Conservation (phyloP, 1,140 invertebrate genomes). For the Listronotus bonariensis region DNA sequence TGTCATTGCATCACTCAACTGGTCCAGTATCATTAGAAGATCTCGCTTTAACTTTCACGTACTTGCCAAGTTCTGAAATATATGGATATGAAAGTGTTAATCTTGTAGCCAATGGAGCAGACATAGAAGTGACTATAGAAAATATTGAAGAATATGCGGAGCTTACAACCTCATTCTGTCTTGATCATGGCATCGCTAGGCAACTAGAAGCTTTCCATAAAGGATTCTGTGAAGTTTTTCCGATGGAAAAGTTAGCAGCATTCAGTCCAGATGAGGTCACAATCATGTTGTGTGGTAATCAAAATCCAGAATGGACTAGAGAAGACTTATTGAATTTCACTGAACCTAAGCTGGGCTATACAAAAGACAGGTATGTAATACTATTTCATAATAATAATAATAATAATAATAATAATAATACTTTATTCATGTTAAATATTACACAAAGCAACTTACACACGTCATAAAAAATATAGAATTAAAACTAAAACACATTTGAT, state of each 20-base stretch:
- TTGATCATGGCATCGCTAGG: conserved; percentile 85
- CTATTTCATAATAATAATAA: no score
- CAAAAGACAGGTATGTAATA: conserved; percentile 81
- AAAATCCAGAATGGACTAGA: conserved; percentile 92
- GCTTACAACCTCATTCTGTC: conserved; percentile 80
- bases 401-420: no score
- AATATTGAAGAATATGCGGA: conserved; percentile 95
- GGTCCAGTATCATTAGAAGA: conserved; percentile 76
- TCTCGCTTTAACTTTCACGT: conserved; percentile 83
- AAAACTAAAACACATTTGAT: no score
- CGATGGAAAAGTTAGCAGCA: conserved; percentile 88
- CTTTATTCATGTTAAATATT: no score
- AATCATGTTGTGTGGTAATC: conserved; percentile 95
- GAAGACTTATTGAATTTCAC: conserved; percentile 97
- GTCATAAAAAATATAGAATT: no score
- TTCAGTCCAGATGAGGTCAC: conserved; percentile 91
- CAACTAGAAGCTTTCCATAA: conserved; percentile 87
- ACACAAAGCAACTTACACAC: no score
- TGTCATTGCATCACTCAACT: conserved; percentile 66
- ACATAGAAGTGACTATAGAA: conserved; percentile 76
- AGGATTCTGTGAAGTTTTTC: conserved; percentile 94
- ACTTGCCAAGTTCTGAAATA: conserved; percentile 80
- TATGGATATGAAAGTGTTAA: conserved; percentile 67
- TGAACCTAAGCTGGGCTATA: conserved; percentile 98
- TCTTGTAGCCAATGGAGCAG: conserved; percentile 64